Conservation (phyloP, 2,113 vertebrate species). For the Prochilodus magdalenae region DNA sequence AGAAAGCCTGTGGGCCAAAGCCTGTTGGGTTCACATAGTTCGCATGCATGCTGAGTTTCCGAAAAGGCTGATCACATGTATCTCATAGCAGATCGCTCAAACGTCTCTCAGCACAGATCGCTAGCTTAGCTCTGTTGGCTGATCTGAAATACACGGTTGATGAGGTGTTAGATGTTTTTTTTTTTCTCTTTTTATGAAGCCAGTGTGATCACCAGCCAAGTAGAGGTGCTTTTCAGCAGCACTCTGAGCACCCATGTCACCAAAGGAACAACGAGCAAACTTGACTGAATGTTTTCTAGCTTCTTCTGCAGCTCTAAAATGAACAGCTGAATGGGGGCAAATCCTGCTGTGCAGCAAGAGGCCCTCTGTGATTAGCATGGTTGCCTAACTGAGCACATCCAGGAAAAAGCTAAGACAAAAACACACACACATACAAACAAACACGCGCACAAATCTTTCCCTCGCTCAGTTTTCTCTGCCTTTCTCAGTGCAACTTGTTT, state of each 20-base stretch:
- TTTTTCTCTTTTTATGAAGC: not conserved
- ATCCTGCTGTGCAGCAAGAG: slow-evolving; percentile 39
- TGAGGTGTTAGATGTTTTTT: not conserved
- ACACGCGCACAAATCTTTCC: slow-evolving; percentile 31
- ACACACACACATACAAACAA: slow-evolving; percentile 37
- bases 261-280: not conserved
- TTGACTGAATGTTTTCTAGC: not conserved
- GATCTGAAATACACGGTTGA: slow-evolving; percentile 6
- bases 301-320: slow-evolving; percentile 13
- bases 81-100: slow-evolving; percentile 23
- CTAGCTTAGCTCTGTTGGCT: not conserved
- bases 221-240: not conserved
- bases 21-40: slow-evolving; percentile 42
- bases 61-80: slow-evolving; percentile 31
- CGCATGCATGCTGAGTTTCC: slow-evolving; percentile 26
- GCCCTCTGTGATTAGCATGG: slow-evolving; percentile 34
- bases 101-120: not conserved
- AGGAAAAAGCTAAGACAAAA: not conserved
- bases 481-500: slow-evolving; percentile 30
- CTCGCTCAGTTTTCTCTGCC: slow-evolving; percentile 38
- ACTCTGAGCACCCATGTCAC: not conserved
- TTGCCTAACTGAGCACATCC: slow-evolving; percentile 24
- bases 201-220: not conserved
- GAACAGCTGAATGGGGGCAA: slow-evolving; percentile 38
- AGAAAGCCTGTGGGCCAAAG: slow-evolving; percentile 6